phyloP scores from a whole-genome alignment of 2,113 vertebrate genomes.

The Neotragus moschatus region DNA sequence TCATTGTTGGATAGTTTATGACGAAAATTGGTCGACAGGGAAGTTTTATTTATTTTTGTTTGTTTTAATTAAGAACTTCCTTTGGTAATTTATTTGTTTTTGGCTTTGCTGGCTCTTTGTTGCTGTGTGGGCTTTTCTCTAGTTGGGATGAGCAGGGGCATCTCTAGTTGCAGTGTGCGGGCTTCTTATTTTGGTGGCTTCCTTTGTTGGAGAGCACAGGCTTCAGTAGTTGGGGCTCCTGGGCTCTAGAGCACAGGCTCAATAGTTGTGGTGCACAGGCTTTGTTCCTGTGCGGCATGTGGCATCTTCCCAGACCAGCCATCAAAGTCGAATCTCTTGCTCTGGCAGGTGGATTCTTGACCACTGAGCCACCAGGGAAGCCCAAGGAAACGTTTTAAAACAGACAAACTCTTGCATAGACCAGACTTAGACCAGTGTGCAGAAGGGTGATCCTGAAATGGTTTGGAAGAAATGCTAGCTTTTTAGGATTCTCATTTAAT shows the following conservation, averaged over 20 bases:
- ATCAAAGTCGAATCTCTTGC: background rate
- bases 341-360: background rate
- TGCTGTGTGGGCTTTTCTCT: background rate
- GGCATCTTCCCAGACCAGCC: background rate
- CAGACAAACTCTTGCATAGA: background rate
- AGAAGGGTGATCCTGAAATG: background rate
- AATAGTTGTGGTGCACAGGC: background rate
- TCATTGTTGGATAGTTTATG: background rate
- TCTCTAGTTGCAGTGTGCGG: background rate
- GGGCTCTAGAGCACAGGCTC: background rate
- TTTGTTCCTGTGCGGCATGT: background rate
- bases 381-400: constrained; percentile 10
- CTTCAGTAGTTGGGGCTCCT: background rate
- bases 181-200: background rate
- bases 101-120: background rate
- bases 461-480: background rate
- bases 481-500: constrained; percentile 24
- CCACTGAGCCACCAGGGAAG: background rate
- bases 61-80: background rate
- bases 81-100: background rate
- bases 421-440: background rate
- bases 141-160: background rate
- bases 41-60: background rate
- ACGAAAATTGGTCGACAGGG: constrained; percentile 25
- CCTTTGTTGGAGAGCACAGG: background rate